Conservation (phyloP, 1,140 invertebrate genomes). For the Manduca sexta region DNA sequence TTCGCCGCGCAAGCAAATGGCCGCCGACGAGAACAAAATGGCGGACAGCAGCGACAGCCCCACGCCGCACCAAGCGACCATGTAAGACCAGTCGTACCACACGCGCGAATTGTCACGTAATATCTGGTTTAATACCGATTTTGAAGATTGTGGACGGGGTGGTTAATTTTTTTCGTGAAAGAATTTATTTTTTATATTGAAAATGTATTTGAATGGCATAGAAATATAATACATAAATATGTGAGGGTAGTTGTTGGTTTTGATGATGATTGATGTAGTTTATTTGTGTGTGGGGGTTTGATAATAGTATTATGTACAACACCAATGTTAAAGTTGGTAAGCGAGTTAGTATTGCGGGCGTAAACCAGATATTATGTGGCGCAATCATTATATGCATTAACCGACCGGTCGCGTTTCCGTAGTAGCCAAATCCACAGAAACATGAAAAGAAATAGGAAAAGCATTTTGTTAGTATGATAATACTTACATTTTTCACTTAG, state of each 20-base stretch:
- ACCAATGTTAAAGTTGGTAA: constrained; percentile 48
- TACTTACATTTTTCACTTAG: constrained; percentile 28
- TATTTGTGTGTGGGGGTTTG: neutral
- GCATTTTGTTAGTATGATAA: constrained; percentile 71
- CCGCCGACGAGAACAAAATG: constrained; percentile 92
- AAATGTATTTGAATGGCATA: no score
- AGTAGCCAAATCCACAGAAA: constrained; percentile 70
- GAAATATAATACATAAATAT: no score
- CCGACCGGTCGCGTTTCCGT: constrained; percentile 49
- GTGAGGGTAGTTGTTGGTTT: no score
- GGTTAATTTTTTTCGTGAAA: no score
- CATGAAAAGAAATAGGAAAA: constrained; percentile 75
- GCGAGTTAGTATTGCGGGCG: constrained; percentile 64
- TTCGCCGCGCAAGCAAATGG: constrained; percentile 93
- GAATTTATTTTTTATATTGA: no score
- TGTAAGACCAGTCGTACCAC: constrained; percentile 96
- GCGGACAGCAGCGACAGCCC: constrained; percentile 90
- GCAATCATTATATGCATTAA: constrained; percentile 48
- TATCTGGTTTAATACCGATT: constrained; percentile 78
- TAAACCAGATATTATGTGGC: constrained; percentile 71
- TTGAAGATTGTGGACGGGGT: neutral
- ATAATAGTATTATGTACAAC: constrained; percentile 40
- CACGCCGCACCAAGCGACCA: constrained; percentile 95
- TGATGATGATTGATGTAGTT: neutral
- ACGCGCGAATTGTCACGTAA: constrained; percentile 89